Evolutionary conservation across 2,888 invertebrate genomes (phyloP).

Genomic region (Mythimna pallens): DNA sequence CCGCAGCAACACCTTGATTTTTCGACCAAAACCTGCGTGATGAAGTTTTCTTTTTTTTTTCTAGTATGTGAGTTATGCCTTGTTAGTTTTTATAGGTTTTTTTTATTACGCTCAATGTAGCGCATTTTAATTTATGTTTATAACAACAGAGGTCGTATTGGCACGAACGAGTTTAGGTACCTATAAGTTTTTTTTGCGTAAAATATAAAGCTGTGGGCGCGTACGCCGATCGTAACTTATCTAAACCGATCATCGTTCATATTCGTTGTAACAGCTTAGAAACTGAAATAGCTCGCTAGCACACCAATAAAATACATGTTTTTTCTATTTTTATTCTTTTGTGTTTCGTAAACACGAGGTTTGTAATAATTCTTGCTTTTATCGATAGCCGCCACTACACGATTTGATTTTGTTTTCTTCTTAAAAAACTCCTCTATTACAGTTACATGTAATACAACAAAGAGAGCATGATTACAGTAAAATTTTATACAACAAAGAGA

Average conservation of each 20-base stretch:
- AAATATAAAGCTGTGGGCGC: constrained; percentile 47
- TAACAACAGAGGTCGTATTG: constrained; percentile 55
- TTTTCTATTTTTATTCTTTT: constrained; percentile 30
- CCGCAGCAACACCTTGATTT: constrained; percentile 83
- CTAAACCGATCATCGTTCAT: constrained; percentile 49
- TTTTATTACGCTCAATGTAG: constrained; percentile 50
- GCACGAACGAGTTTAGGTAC: constrained; percentile 53
- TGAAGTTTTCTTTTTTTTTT: constrained; percentile 56
- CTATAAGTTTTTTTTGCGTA: constrained; percentile 42
- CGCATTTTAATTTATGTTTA: constrained; percentile 58
- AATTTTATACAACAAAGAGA: too few relatives aligned
- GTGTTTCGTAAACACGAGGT: constrained; percentile 2
- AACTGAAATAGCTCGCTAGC: constrained; percentile 32
- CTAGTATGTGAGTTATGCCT: constrained; percentile 45
- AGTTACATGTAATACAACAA: background rate
- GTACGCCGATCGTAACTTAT: constrained; percentile 51
- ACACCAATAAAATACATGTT: constrained; percentile 19
- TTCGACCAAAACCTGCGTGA: constrained; percentile 77
- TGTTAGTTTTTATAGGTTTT: constrained; percentile 60
- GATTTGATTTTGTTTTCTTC: background rate
- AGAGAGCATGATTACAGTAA: background rate
- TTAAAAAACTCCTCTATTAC: background rate
- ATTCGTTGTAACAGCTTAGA: constrained; percentile 27
- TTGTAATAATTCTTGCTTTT: background rate
- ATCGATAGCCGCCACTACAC: background rate